Base-by-base conservation (phyloP, 2,797 vertebrate genomes). In the Xenops minutus region DNA sequence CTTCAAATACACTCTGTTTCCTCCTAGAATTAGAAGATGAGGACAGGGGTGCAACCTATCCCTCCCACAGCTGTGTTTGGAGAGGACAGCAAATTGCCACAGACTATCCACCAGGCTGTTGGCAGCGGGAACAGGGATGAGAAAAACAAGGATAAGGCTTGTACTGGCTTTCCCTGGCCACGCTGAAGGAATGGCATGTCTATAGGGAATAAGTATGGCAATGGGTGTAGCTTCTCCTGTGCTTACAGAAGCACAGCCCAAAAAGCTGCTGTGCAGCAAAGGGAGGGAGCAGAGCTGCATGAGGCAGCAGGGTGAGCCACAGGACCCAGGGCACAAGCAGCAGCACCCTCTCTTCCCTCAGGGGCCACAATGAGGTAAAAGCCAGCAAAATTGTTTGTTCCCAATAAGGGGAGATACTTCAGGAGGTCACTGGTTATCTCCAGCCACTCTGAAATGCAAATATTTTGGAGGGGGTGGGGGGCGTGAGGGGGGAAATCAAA, bases 201-300 rank as follows among this genome's bases (percentile, higher is more conserved):
- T 0, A 0, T 0, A 39, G 14, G 14, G 27, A n/a, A 41, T 14
- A 5, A 1, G 12, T 6, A 72, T 26, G 29, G 11, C 15, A 29
- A n/a, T 6, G 9, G 43, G 39, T 26, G 4, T 26, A 29, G 29
- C 18, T 23, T 12, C 43, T 72, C 63, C 34, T 48, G 16, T 7
- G 1, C 29, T 77, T 55, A 68, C 4, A 34, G 30, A 21, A 54
- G 15, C 44, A 16, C 12, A 66, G 22, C 48, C 46, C 59, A 51
- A 46, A 71, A 49, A 43, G 3, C 7, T 39, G 10, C 5, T 1
- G 12, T 13, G 39, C 67, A 54, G 44, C n/a, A 73, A 54, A 29
- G 20, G 30, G 39, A 69, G n/a, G 49, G 36, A 67, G 30, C n/a
- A 49, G 44, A 41, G 41, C 30, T 54, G 44, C 32, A 29, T 20